phyloP scores from a whole-genome alignment of 2,113 vertebrate genomes.

The Perca schrenkii region DNA sequence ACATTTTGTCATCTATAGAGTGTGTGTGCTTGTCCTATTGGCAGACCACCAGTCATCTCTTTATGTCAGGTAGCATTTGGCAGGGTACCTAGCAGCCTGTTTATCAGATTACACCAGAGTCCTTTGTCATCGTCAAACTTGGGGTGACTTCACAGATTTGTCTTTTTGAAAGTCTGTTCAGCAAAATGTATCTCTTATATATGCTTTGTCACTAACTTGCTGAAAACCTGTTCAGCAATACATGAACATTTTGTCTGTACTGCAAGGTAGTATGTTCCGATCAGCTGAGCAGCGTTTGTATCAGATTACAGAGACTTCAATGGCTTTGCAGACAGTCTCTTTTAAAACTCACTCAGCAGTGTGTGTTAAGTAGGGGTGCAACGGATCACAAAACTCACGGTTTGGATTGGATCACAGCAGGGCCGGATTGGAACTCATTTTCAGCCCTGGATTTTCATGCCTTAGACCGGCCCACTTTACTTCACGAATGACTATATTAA shows the following conservation, averaged over 20 bases:
- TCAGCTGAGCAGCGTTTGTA: constrained; percentile 47
- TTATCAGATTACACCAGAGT: constrained; percentile 16
- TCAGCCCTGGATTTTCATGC: too few relatives aligned
- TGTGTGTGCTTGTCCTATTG: constrained; percentile 32
- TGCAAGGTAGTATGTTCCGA: constrained; percentile 38
- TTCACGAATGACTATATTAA: too few relatives aligned
- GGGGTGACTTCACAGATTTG: constrained; percentile 37
- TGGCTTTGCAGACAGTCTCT: background rate
- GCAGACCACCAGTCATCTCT: constrained; percentile 21
- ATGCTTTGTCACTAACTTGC: constrained; percentile 39
- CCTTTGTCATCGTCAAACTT: constrained; percentile 42
- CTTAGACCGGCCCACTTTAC: too few relatives aligned
- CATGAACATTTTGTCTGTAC: constrained; percentile 34
- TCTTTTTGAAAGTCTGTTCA: constrained; percentile 37
- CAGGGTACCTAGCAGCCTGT: constrained; percentile 23
- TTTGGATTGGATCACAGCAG: too few relatives aligned
- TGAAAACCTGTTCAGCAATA: constrained; percentile 44
- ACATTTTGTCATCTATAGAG: constrained; percentile 12
- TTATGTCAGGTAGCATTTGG: constrained; percentile 28
- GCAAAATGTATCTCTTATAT: constrained; percentile 17
- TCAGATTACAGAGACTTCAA: constrained; percentile 53
- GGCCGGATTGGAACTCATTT: too few relatives aligned
- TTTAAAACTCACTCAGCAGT: constrained; percentile 22
- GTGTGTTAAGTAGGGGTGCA: background rate
- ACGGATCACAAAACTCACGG: too few relatives aligned